Percentiles rank a stretch among this genome's conserved stretches.
Conservation (phyloP, 2,888 invertebrate genomes). For the Rhyacophila evoluta region DNA sequence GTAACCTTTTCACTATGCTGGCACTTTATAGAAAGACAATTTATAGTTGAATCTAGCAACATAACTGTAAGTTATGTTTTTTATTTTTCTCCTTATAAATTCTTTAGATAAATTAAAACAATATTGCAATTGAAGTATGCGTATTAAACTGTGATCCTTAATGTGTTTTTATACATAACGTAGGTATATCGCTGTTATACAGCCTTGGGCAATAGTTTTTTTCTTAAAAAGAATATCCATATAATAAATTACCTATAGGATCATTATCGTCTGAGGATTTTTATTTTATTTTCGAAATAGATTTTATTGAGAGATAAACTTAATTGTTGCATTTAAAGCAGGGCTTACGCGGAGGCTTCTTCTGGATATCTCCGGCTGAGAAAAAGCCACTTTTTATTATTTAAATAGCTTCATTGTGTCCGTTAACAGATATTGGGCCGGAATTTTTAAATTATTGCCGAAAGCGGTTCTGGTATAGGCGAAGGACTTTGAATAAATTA, state of each 20-base stretch:
- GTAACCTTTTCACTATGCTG: no score
- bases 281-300: background rate
- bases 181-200: background rate
- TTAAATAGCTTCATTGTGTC: background rate
- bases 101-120: no score
- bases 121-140: no score
- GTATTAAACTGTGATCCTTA: no score
- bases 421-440: background rate
- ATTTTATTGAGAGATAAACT: constrained; percentile 7
- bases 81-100: no score
- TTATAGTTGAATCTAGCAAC: no score
- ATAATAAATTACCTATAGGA: constrained; percentile 13
- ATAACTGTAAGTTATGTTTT: no score
- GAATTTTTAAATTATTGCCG: background rate
- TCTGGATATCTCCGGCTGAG: background rate
- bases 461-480: background rate
- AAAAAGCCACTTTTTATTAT: background rate
- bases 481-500: background rate
- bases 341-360: background rate
- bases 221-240: background rate
- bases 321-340: constrained; percentile 7
- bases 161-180: background rate
- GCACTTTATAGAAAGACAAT: no score
- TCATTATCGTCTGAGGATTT: background rate
- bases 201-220: background rate